phyloP scores from a whole-genome alignment of 2,888 invertebrate species.

The Callimorpha dominula region DNA sequence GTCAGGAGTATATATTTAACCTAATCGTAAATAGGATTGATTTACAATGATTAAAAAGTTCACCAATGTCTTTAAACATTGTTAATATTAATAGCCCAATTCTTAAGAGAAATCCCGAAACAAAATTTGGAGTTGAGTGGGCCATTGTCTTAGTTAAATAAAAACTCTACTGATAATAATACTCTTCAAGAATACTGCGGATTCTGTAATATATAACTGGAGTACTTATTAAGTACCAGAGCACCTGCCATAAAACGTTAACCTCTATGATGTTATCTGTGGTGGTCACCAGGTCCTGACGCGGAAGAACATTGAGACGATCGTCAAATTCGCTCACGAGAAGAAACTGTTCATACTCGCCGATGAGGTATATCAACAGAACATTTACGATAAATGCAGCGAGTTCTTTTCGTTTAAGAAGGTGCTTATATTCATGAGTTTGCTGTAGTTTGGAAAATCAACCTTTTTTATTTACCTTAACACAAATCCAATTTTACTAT shows the following conservation, averaged over 20 bases:
- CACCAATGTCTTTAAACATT: too few relatives aligned
- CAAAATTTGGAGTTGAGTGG: neutral
- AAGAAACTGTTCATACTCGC: slow-evolving; percentile 95
- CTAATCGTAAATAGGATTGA: too few relatives aligned
- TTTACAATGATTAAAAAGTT: too few relatives aligned
- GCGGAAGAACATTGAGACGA: slow-evolving; percentile 94
- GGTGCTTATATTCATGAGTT: slow-evolving; percentile 61
- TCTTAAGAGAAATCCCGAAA: neutral
- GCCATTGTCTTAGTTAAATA: neutral
- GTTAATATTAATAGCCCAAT: neutral
- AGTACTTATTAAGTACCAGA: too few relatives aligned
- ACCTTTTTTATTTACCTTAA: neutral
- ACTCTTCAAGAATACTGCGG: neutral
- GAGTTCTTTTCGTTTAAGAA: slow-evolving; percentile 98
- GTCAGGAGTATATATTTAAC: too few relatives aligned
- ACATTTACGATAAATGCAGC: slow-evolving; percentile 95
- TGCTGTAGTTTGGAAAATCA: neutral
- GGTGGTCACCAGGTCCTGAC: slow-evolving; percentile 89
- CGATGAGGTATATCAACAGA: slow-evolving; percentile 99
- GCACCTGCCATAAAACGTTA: neutral
- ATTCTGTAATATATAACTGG: too few relatives aligned
- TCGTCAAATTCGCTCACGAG: slow-evolving; percentile 96
- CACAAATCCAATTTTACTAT: too few relatives aligned
- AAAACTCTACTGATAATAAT: neutral
- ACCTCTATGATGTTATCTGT: neutral